Base-by-base conservation (phyloP, 2,888 invertebrate genomes). In the Andrena chrysosceles region DNA sequence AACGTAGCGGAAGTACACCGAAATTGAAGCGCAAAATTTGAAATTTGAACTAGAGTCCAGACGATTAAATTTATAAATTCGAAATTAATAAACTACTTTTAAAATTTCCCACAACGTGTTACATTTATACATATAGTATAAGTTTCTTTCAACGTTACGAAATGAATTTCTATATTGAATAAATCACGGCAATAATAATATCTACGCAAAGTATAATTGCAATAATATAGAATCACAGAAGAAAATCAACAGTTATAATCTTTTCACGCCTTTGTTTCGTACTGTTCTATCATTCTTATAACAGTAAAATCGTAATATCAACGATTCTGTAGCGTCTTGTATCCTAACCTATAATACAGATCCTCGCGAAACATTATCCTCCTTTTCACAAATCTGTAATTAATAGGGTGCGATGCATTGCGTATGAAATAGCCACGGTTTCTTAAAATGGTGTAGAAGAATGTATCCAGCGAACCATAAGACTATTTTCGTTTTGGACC, bases 401-500 rank as follows among this genome's bases (percentile, higher is more conserved):
- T 59, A 77, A 63, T 35, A 49, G 31, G 33, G n/a, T 29, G 1
- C 2, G 3, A 68, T 35, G 8, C 0, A n/a, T 76, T 64, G 8
- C 48, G 49, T 63, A 69, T 72, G 20, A 71, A 42, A 66, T 68
- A 48, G 42, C 0, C 26, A 23, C 42, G 62, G 10, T 48, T 56
- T 49, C 33, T 63, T 75, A 81, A 82, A 74, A 82, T 82, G 78
- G 16, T 85, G 42, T 84, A 67, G 68, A 35, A 94, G 93, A 91
- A 95, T 96, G 95, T 96, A 96, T 94, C 96, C 97, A 10, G 95
- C 96, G 60, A 98, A 97, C 92, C 98, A 99, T 93, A 99, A 99
- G 95, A 99, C 99, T 0, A 97, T 99, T 80, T 98, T 99, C 94
- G 98, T 99, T 29, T 94, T 99, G 88, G 99, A 99, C 92, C 98